These are phyloP conservation scores for Anoplophora glabripennis DNA, from an alignment of 1,140 invertebrate genomes.

Conservation along the genomic window DNA sequence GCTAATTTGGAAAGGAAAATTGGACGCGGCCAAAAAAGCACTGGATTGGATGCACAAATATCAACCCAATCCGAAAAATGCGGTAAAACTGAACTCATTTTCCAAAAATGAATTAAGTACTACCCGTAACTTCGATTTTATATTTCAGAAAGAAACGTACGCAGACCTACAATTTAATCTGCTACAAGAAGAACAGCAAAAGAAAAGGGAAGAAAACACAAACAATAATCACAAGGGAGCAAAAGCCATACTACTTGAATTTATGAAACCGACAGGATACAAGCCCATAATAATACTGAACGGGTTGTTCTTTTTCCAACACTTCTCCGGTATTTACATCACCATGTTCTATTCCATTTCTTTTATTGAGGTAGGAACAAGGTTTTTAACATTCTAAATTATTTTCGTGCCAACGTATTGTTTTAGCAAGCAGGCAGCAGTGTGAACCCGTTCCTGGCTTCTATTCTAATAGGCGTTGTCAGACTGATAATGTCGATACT, in stretches of 20 bases:
- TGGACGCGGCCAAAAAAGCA: constrained; percentile 54
- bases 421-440: constrained; percentile 30
- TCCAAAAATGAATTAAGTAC: neutral
- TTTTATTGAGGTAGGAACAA: constrained; percentile 53
- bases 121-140: neutral
- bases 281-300: constrained; percentile 59
- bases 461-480: constrained; percentile 63
- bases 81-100: constrained; percentile 25
- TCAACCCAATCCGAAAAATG: constrained; percentile 44
- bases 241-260: constrained; percentile 39
- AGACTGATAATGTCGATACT: constrained; percentile 61
- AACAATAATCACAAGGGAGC: constrained; percentile 31
- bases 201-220: constrained; percentile 42
- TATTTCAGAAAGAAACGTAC: constrained; percentile 28
- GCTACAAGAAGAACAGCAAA: constrained; percentile 49
- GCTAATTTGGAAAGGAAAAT: constrained; percentile 56
- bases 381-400: neutral
- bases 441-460: constrained; percentile 48
- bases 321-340: constrained; percentile 64
- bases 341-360: constrained; percentile 68
- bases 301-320: constrained; percentile 59
- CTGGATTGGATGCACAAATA: constrained; percentile 52
- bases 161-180: constrained; percentile 47
- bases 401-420: neutral
- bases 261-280: constrained; percentile 57